Evolutionary conservation across 1,140 invertebrate species (phyloP).

Genomic region (Leptinotarsa undecemlineata): DNA sequence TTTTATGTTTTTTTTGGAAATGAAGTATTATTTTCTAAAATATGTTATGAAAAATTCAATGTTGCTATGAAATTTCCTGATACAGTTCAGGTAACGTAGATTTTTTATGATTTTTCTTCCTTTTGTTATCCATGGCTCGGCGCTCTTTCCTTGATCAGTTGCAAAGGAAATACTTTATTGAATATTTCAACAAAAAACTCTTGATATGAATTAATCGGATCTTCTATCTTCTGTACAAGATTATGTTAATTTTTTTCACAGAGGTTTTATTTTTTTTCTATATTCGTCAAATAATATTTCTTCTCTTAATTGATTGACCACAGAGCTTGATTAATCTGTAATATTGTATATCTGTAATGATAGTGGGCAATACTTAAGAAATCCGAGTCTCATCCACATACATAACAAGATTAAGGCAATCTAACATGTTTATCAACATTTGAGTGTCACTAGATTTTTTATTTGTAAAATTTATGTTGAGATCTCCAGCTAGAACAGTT

Average conservation of each 20-base stretch:
- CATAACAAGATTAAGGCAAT: background rate
- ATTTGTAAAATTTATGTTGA: background rate
- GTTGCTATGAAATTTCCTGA: too few species aligned
- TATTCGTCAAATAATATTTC: background rate
- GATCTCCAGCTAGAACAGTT: background rate
- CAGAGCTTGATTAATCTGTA: too few species aligned
- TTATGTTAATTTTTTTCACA: background rate
- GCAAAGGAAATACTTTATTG: too few species aligned
- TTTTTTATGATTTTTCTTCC: too few species aligned
- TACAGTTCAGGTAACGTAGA: too few species aligned
- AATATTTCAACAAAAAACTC: too few species aligned
- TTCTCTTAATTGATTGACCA: background rate
- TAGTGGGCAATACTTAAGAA: background rate
- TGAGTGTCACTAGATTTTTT: background rate
- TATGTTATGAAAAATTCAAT: too few species aligned
- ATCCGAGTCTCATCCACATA: background rate
- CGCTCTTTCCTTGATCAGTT: too few species aligned
- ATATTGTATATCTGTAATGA: too few species aligned
- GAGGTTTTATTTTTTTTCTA: background rate
- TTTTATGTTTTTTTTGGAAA: too few species aligned
- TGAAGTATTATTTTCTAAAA: too few species aligned
- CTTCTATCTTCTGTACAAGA: background rate
- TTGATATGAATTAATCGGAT: background rate
- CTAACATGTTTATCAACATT: background rate
- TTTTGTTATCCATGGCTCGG: too few species aligned